A percentile compares a stretch with the other conserved stretches of the same genome.
phyloP scores from a whole-genome alignment of 2,113 vertebrate genomes.

The Gobius niger region DNA sequence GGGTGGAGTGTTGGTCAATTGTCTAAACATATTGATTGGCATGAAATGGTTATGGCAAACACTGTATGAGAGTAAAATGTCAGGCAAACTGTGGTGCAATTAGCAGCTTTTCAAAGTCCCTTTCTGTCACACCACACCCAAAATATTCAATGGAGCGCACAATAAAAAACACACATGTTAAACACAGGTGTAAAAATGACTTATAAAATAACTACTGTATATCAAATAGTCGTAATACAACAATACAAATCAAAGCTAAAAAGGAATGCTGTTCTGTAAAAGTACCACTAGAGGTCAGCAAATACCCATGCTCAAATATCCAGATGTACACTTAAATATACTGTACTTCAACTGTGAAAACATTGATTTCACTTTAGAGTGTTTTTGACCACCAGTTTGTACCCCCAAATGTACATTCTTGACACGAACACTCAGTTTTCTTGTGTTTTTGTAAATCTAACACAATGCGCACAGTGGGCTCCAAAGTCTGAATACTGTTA shows the following conservation, averaged over 20 bases:
- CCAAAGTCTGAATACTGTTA: constrained; percentile 46
- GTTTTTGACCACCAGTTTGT: constrained; percentile 4
- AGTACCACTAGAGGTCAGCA: constrained; percentile 75
- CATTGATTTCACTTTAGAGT: background rate
- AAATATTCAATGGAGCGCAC: constrained; percentile 39
- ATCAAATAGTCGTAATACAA: constrained; percentile 62
- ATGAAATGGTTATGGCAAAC: constrained; percentile 31
- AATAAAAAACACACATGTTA: constrained; percentile 44
- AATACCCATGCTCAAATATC: constrained; percentile 73
- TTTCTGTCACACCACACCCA: constrained; percentile 30
- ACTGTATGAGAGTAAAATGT: constrained; percentile 25
- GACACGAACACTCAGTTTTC: constrained; percentile 64
- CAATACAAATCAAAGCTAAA: constrained; percentile 61
- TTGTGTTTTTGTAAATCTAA: constrained; percentile 45
- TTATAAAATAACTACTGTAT: constrained; percentile 51
- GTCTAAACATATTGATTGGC: constrained; percentile 45
- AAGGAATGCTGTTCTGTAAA: constrained; percentile 72
- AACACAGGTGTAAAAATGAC: constrained; percentile 55
- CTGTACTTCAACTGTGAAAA: constrained; percentile 32
- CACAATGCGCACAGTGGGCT: constrained; percentile 59
- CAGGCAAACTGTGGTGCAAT: constrained; percentile 43
- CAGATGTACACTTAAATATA: constrained; percentile 54
- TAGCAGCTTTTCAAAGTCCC: constrained; percentile 37
- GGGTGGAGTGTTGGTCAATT: constrained; percentile 52
- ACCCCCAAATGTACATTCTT: constrained; percentile 65